These are phyloP conservation scores for Parotocinclus haroldoi DNA, from an alignment of 2,797 vertebrate genomes.

Conservation along the genomic window DNA sequence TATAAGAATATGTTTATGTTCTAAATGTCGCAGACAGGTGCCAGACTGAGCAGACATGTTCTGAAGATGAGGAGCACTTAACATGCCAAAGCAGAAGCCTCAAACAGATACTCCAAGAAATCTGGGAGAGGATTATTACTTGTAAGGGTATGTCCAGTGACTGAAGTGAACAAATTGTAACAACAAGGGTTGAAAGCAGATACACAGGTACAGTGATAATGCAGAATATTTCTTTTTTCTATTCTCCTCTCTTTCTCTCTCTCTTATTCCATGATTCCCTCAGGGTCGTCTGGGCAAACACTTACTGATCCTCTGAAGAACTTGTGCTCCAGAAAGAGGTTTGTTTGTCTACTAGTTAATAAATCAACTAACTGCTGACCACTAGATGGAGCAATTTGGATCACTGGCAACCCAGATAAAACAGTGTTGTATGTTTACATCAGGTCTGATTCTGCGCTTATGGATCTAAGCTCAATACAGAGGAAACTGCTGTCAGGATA, in stretches of 20 bases:
- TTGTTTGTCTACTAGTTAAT: slow-evolving; percentile 43
- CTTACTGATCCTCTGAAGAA: slow-evolving; percentile 78
- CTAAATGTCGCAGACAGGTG: slow-evolving; percentile 39
- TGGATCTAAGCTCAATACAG: slow-evolving; percentile 79
- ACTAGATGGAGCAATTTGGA: slow-evolving; percentile 20
- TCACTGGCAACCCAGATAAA: background rate
- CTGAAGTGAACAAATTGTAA: background rate
- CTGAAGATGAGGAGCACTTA: slow-evolving; percentile 23
- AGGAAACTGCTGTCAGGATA: slow-evolving; percentile 79
- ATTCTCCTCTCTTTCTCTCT: background rate
- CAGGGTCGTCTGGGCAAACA: slow-evolving; percentile 76
- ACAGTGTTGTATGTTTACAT: slow-evolving; percentile 39
- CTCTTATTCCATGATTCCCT: slow-evolving; percentile 22
- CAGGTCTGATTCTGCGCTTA: slow-evolving; percentile 75
- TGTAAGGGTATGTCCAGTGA: slow-evolving; percentile 70
- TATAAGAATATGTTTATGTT: slow-evolving; percentile 9
- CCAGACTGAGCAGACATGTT: slow-evolving; percentile 16
- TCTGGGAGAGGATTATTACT: slow-evolving; percentile 77
- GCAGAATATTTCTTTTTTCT: background rate
- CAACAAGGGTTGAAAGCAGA: slow-evolving; percentile 1
- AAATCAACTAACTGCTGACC: background rate
- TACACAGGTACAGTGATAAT: no score
- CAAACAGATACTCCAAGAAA: slow-evolving; percentile 80
- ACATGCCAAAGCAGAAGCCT: slow-evolving; percentile 48
- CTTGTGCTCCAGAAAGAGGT: slow-evolving; percentile 83